A percentile compares a stretch with the other conserved stretches of the same genome.
These are phyloP conservation scores for Drosophila nannoptera DNA, from an alignment of 1,140 invertebrate genomes.

Conservation along the genomic window DNA sequence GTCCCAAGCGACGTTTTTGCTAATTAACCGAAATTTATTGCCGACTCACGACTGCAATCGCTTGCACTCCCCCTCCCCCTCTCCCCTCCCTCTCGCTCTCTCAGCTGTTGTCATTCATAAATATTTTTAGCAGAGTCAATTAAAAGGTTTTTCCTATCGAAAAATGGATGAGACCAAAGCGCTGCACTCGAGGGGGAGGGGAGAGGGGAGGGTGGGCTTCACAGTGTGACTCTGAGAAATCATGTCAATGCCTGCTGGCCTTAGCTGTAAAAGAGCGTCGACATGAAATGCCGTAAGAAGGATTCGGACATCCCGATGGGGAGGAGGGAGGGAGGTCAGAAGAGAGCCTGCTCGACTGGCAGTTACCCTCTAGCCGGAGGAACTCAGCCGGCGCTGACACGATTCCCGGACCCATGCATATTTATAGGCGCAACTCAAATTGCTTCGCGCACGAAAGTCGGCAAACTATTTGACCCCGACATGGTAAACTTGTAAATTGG, in stretches of 20 bases:
- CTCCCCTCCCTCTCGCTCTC: not conserved
- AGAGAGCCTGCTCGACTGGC: not conserved
- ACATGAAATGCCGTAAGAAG: slow-evolving; percentile 56
- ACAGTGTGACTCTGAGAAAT: slow-evolving; percentile 49
- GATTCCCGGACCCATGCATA: slow-evolving; percentile 51
- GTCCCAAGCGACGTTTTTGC: slow-evolving; percentile 45
- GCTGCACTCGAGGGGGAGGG: slow-evolving; percentile 1
- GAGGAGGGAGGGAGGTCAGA: not conserved
- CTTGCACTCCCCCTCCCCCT: not conserved
- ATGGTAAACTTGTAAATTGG: slow-evolving; percentile 75
- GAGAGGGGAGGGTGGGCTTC: slow-evolving; percentile 31
- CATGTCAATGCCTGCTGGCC: slow-evolving; percentile 72
- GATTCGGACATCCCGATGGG: slow-evolving; percentile 1
- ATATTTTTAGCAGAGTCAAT: slow-evolving; percentile 47
- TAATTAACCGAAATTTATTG: slow-evolving; percentile 56
- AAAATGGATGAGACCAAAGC: slow-evolving; percentile 1
- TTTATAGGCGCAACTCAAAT: slow-evolving; percentile 58
- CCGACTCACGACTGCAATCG: slow-evolving; percentile 30
- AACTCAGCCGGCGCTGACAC: slow-evolving; percentile 15
- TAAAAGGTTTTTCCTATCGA: slow-evolving; percentile 61
- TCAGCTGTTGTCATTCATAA: slow-evolving; percentile 49
- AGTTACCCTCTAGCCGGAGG: not conserved
- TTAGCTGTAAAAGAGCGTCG: slow-evolving; percentile 60
- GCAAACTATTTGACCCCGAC: slow-evolving; percentile 70
- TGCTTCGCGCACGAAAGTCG: slow-evolving; percentile 66